phyloP scores from a whole-genome alignment of 1,140 invertebrate species.

The Ceratosolen fusciceps region DNA sequence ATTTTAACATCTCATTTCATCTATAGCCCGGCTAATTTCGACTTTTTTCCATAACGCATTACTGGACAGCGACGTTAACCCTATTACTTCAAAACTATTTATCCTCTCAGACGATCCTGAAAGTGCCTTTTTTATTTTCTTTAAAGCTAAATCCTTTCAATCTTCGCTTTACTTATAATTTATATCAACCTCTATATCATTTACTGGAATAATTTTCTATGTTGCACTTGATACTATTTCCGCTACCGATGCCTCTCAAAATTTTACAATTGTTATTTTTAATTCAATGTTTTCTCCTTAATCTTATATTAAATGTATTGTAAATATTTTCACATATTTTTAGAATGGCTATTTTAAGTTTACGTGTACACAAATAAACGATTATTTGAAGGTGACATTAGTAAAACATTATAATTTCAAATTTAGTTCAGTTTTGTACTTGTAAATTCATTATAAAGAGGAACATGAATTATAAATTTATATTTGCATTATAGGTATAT shows the following conservation, averaged over 20 bases:
- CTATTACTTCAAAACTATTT: not conserved
- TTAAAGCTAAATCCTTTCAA: not conserved
- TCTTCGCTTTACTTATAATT: not conserved
- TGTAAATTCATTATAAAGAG: not conserved
- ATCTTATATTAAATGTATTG: not conserved
- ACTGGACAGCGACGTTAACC: not conserved
- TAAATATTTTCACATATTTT: not conserved
- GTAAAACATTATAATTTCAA: not conserved
- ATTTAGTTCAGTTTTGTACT: not conserved
- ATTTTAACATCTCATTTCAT: not conserved
- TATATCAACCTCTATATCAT: not conserved
- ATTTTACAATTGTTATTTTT: not conserved
- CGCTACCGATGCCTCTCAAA: not conserved
- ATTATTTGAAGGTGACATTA: not conserved
- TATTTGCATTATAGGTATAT: too few relatives aligned
- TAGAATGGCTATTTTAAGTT: not conserved
- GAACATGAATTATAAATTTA: not conserved
- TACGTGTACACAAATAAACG: not conserved
- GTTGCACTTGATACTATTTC: not conserved
- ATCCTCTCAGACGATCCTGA: not conserved
- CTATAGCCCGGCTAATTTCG: not conserved
- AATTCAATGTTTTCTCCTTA: not conserved
- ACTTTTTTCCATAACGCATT: not conserved
- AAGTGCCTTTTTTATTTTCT: not conserved
- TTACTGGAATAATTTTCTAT: not conserved